Percentiles rank a stretch among this genome's conserved stretches.
Evolutionary conservation across 2,888 invertebrate species (phyloP).

Genomic region (Nephrotoma guestfalica): DNA sequence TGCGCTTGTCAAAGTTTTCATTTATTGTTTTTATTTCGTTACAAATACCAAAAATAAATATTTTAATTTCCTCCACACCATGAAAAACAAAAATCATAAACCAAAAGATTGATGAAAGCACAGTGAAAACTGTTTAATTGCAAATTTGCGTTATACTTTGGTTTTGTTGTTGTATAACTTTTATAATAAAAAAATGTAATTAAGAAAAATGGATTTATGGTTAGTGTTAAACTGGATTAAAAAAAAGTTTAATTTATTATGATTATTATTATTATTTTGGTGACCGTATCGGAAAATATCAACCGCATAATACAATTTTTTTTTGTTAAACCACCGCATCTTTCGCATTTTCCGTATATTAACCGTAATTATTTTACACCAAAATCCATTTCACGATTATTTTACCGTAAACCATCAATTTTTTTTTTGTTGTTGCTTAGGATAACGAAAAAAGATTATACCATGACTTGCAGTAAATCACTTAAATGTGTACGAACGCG

Average conservation of each 20-base stretch:
- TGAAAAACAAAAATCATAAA: too few relatives aligned
- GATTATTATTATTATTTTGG: background rate
- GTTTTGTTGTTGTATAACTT: background rate
- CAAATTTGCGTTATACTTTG: background rate
- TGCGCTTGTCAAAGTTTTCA: too few relatives aligned
- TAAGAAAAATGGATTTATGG: background rate
- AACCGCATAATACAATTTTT: background rate
- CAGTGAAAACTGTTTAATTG: background rate
- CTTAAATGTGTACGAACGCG: background rate
- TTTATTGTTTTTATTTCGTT: too few relatives aligned
- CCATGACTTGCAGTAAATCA: background rate
- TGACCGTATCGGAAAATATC: background rate
- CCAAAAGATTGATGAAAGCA: background rate
- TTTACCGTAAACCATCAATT: background rate
- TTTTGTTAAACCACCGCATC: background rate
- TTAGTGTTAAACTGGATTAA: background rate
- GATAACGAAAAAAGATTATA: background rate
- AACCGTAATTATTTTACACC: background rate
- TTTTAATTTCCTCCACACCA: too few relatives aligned
- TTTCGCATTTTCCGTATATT: background rate
- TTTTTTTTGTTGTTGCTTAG: background rate
- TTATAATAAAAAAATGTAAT: background rate
- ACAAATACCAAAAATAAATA: too few relatives aligned
- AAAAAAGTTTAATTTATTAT: background rate
- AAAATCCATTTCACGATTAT: background rate